Evolutionary conservation across 2,113 vertebrate species (phyloP), one percentile per base, ranked within the genome.

Genomic region (Nothobranchius furzeri): DNA sequence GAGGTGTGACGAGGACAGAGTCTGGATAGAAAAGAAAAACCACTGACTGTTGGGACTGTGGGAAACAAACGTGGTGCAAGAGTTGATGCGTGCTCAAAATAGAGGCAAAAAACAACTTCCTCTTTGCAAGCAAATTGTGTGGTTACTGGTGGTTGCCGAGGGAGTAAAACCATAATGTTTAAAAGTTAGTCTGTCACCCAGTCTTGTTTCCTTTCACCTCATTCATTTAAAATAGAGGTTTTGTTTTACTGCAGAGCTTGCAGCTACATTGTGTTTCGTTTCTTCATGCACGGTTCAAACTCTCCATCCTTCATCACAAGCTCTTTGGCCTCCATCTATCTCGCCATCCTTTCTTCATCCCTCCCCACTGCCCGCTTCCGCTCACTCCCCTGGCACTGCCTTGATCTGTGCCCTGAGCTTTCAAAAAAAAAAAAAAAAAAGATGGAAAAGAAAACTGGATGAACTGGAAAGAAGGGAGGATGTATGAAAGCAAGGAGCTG

Each of bases 331-430:
- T 9, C 37, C 37, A 40, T 66, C 60, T 45, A 45, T 53, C 11
- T 57, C 47, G 45, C 55, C 54, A 66, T 30, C 37, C 37, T 6
- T 40, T 37, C 36, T 37, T 37, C 36, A 37, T 37, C 12, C 17
- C 48, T 53, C 2, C 56, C 64, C 73, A 47, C 78, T 50, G 14
- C 46, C 57, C 66, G 37, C 68, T 76, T 56, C 64, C 62, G 12
- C 43, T 55, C 78, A 56, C 68, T 70, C 46, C 36, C 55, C 77
- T 75, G 82, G 74, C 77, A 73, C 45, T 63, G 65, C 66, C 70
- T 57, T 75, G 78, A 77, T 78, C 83, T 83, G 59, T 0, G 52
- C 77, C 71, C 79, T 64, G 71, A 72, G 76, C 75, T 77, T 66
- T 81, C 73, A 82, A 55, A 77, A 57, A 3, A 55, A 66, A n/a